Evolutionary conservation across 2,797 vertebrate genomes (phyloP).

Genomic region (Propithecus deckenii): DNA sequence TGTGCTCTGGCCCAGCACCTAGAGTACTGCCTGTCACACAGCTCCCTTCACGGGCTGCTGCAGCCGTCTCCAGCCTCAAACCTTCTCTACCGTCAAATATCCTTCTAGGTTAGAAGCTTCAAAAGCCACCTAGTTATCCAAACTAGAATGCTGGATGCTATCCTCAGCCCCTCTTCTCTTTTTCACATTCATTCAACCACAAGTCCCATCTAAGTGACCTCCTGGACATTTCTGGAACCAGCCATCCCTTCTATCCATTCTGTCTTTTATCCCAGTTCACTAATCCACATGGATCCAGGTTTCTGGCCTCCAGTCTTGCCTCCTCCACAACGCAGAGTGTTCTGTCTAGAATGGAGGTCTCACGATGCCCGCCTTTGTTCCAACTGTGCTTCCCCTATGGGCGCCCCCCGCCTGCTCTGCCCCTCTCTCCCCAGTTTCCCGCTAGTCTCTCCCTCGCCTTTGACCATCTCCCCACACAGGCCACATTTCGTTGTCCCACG

Average conservation of each 20-base stretch:
- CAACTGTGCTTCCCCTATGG: fast-evolving
- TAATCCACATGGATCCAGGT: neutral
- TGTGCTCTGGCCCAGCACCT: neutral
- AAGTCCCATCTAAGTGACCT: neutral
- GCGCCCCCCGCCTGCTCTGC: neutral
- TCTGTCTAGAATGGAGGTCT: neutral
- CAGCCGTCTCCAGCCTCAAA: neutral
- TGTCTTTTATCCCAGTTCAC: neutral
- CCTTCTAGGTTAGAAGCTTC: neutral
- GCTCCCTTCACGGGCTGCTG: fast-evolving
- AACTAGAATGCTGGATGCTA: neutral
- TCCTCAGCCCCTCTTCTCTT: neutral
- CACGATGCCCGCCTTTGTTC: no score
- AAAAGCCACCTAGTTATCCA: neutral
- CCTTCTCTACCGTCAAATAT: neutral
- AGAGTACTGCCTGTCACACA: fast-evolving
- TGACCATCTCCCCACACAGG: neutral
- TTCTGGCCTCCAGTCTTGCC: neutral
- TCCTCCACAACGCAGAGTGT: neutral
- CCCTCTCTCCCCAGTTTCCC: neutral
- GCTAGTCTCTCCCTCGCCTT: neutral
- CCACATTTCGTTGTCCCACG: neutral
- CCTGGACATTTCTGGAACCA: neutral
- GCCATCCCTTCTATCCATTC: neutral
- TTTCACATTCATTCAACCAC: neutral